Base-by-base conservation (phyloP, 2,113 vertebrate species). In the Leucopsar rothschildi region DNA sequence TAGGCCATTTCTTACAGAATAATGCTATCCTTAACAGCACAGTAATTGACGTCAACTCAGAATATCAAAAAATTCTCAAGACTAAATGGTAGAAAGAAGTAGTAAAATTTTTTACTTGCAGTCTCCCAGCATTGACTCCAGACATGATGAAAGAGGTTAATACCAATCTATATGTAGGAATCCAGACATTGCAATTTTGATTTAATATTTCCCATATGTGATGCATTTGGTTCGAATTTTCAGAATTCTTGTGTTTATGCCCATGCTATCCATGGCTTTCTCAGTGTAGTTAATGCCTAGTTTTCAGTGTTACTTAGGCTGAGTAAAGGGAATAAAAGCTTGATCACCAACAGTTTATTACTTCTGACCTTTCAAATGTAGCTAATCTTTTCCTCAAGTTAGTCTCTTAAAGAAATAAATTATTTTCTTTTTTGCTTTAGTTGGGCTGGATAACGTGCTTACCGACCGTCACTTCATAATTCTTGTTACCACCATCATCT, bases 381-480 rank as follows among this genome's bases (percentile, higher is more conserved):
- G 60, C 10, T 83, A 47, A 63, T 28, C 15, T 56, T 33, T 93
- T 91, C 9, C 24, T 69, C 3, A 25, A 31, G 40, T 86, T 29
- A 35, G 35, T 79, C 42, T 80, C 40, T 75, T 77, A 70, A n/a
- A 65, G n/a, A 78, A 95, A 60, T 81, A 64, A 91, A 78, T 57
- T 86, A 16, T 78, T 90, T 93, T 90, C 47, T 94, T 83, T 93
- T 97, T 94, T 93, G 81, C 96, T 98, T 66, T 93, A 99, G 99
- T 99, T 91, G 99, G 98, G 86, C 97, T 98, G 52, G 98, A 94
- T 80, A 98, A 98, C 55, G 59, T 98, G 33, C 96, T 99, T 70
- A 97, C 98, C 47, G 96, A 99, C 56, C 98, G 99, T 39, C 98
- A 97, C 89, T 98, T 99, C 97, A 98, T 99, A 77, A 99, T 99